Percentiles rank a stretch among this genome's conserved stretches.
Evolutionary conservation across 2,113 vertebrate genomes (phyloP).

Genomic region (Boulengeromyrus knoepffleri): DNA sequence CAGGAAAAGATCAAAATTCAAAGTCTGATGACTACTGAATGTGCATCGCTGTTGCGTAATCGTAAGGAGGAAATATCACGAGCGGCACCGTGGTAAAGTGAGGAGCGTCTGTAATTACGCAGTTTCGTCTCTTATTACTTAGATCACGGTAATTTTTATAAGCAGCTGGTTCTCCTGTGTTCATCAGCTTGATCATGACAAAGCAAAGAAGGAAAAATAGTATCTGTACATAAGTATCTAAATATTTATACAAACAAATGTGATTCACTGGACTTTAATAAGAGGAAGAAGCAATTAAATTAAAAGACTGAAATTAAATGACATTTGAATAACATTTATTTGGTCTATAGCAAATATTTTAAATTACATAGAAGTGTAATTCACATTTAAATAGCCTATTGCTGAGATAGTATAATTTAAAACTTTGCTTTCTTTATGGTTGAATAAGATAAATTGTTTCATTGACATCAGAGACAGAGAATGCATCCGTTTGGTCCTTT

Average conservation of each 20-base stretch:
- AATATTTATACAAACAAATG: not conserved
- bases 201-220: not conserved
- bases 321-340: not conserved
- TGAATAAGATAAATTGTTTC: not conserved
- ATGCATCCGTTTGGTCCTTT: not conserved
- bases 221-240: not conserved
- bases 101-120: not conserved
- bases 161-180: not conserved
- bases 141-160: not conserved
- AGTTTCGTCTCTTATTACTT: not conserved
- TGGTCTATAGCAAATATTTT: not conserved
- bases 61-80: not conserved
- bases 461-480: not conserved
- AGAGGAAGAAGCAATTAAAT: not conserved
- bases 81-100: not conserved
- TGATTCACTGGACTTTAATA: not conserved
- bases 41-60: not conserved
- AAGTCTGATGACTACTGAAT: not conserved
- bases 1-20: not conserved
- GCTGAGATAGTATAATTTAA: not conserved
- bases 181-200: not conserved
- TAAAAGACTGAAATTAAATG: not conserved
- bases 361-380: not conserved
- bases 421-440: not conserved
- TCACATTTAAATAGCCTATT: not conserved